Percentiles rank a stretch among this genome's conserved stretches.
phyloP scores from a whole-genome alignment of 1,140 invertebrate genomes.

The Meteorus sp. region DNA sequence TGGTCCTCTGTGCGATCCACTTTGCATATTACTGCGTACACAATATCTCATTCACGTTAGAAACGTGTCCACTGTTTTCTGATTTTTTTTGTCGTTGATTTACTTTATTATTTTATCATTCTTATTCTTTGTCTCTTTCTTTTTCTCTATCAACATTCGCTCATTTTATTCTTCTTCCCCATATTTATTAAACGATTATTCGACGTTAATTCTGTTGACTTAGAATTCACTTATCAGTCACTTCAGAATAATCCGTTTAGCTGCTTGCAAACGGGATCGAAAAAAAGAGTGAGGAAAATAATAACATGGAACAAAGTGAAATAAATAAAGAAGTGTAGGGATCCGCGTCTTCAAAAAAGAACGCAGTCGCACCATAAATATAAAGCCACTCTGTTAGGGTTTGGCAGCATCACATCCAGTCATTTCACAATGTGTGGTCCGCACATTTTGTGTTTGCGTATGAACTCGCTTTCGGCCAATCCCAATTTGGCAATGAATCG shows the following conservation, averaged over 20 bases:
- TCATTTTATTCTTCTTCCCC: no score
- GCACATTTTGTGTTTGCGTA: slow-evolving; percentile 25
- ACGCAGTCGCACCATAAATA: not conserved
- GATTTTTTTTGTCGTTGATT: slow-evolving; percentile 15
- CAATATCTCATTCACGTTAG: slow-evolving; percentile 20
- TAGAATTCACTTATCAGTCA: no score
- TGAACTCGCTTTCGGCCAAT: slow-evolving; percentile 18
- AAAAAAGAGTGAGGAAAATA: no score
- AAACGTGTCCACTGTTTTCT: slow-evolving; percentile 10
- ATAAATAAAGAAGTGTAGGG: not conserved
- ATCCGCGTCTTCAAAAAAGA: no score
- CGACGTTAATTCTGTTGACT: no score
- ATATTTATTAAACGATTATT: no score
- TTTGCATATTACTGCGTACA: slow-evolving; percentile 35
- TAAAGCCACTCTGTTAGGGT: not conserved
- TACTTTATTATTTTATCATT: no score
- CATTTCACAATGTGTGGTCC: slow-evolving; percentile 21
- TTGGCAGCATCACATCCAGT: not conserved
- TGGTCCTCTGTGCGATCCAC: slow-evolving; percentile 9
- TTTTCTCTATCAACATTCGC: no score
- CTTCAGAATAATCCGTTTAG: no score
- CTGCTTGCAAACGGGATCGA: no score
- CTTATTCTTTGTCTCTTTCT: no score
- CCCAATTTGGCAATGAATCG: slow-evolving; percentile 31
- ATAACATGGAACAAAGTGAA: no score